Base-by-base conservation (phyloP, 30 jellyfish, hydroid and myxozoan genomes). In the Morbakka virulenta region DNA sequence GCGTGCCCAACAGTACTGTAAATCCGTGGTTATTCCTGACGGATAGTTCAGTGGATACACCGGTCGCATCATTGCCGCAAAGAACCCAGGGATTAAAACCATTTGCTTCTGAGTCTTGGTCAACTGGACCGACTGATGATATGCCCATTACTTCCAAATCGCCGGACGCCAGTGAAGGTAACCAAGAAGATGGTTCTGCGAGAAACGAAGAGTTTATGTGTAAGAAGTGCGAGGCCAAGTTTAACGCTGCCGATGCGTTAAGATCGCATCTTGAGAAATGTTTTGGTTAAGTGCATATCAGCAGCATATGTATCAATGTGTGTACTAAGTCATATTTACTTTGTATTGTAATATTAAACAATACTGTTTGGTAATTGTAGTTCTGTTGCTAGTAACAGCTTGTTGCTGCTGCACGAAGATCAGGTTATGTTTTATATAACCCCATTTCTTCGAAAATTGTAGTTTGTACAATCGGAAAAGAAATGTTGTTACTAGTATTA, bases 221-320 rank as follows among this genome's bases (percentile, higher is more conserved):
- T 76, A 65, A 95, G 2, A 92, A 92, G 63, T 92, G 99, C 67
- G 95, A 81, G 48, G 62, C 95, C 23, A 81, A 81, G 77, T 76
- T 73, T 35, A 70, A 71, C 32, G 96, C 81, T 33, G 84, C 94
- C 11, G 99, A 92, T 25, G 72, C 99, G 0, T 92, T 92, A 80
- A 62, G 96, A 32, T 74, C 93, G 0, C 99, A 92, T 62, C 95
- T 82, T n/a, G 99, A 92, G 72, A 92, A 80, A 72, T 92, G 99
- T 77, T 92, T 92, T 41, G 57, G 57, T 9, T 41, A 17, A 41
- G 57, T 41, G 13, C 57, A n/a, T n/a, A n/a, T n/a, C n/a, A n/a
- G n/a, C n/a, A n/a, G n/a, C n/a, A n/a, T n/a, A n/a, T n/a, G n/a
- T n/a, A n/a, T n/a, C n/a, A n/a, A n/a, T n/a, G n/a, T n/a, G n/a